Base-by-base conservation (phyloP, 2,888 invertebrate genomes). In the Agonum fuliginosum region DNA sequence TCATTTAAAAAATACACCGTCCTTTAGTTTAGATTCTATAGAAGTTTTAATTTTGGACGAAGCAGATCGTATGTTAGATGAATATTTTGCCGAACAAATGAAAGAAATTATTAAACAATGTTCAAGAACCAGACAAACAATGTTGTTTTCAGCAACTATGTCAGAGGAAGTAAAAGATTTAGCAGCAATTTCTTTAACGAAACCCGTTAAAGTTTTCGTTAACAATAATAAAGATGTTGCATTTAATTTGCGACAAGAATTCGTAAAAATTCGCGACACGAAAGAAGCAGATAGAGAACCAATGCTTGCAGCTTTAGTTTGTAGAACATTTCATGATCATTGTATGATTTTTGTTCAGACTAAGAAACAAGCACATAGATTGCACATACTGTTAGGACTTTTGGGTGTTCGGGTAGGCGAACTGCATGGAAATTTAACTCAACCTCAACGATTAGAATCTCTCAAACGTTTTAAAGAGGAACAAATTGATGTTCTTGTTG, bases 121-220 rank as follows among this genome's bases (percentile, higher is more conserved):
- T 86, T 92, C 97, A 0, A 91, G 93, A 77, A 96, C 94, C 12
- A 90, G 98, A 6, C 99, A 99, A 87, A 99, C 98, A 0, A 95
- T 99, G 92, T 88, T 99, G 78, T 99, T 99, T 89, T 99, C 99
- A 0, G 99, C 99, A 34, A 99, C 99, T 10, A 99, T 99, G 98
- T 97, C 97, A n/a, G 98, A 98, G 73, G 93, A 96, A 87, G 98
- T 98, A 0, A 94, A 97, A 86, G 97, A 97, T 86, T 88, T 99
- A 74, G 98, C 97, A 0, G 93, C 97, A 0, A 95, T 99, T 0
- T 98, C 98, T 0, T 89, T 99, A 22, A 92, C 93, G 80, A 95
- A 96, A 82, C 99, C 99, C 0, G 95, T 98, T 24, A 95, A 95
- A 85, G 91, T 99, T 76, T 99, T 99, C 86, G 95, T 99, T 0